These are phyloP conservation scores for Macropis europaea DNA, from an alignment of 2,888 invertebrate genomes.

Conservation along the genomic window DNA sequence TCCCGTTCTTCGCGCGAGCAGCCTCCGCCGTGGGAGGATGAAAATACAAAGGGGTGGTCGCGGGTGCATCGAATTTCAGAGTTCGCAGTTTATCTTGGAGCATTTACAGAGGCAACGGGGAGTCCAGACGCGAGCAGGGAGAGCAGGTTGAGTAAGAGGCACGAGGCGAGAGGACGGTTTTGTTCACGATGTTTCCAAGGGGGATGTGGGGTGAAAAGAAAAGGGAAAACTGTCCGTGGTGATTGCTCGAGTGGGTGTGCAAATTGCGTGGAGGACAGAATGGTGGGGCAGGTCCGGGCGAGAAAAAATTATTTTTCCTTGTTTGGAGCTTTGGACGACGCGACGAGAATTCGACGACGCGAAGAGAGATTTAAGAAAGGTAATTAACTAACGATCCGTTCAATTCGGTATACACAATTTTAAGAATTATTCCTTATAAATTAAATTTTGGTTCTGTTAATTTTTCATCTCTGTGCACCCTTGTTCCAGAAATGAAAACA, in stretches of 20 bases:
- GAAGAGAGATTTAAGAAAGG: too few relatives aligned
- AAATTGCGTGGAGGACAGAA: conserved; percentile 24
- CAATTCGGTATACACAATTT: too few relatives aligned
- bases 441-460: too few relatives aligned
- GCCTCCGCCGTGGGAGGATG: conserved; percentile 11
- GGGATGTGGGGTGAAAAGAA: conserved; percentile 26
- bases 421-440: too few relatives aligned
- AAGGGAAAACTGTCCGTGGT: conserved; percentile 26
- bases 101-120: conserved; percentile 53
- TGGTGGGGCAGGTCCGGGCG: conserved; percentile 7
- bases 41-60: conserved; percentile 50
- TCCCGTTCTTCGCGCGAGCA: conserved; percentile 1
- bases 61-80: conserved; percentile 61
- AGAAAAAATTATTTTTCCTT: conserved; percentile 35
- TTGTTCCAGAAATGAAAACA: too few relatives aligned
- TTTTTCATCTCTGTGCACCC: too few relatives aligned
- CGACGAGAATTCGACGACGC: conserved; percentile 12
- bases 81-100: conserved; percentile 66
- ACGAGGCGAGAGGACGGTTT: conserved; percentile 43
- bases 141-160: not conserved
- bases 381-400: too few relatives aligned
- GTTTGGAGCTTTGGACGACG: too few relatives aligned
- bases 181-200: conserved; percentile 43
- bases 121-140: conserved; percentile 9
- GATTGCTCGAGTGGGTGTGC: conserved; percentile 41